phyloP scores from a whole-genome alignment of 2,888 invertebrate species.

The Watsonalla cultraria region DNA sequence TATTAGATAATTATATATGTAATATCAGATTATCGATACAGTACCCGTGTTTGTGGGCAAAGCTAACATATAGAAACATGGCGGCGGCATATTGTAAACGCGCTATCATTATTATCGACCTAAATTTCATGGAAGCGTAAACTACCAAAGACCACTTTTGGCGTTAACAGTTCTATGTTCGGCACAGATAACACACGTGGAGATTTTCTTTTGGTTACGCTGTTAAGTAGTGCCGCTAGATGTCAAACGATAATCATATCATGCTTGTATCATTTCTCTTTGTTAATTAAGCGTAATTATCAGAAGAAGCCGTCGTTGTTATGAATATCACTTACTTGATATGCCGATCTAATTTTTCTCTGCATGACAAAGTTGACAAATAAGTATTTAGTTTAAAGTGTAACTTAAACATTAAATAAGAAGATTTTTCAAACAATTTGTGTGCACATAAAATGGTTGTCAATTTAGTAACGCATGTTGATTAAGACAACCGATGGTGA shows the following conservation, averaged over 20 bases:
- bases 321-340: not conserved
- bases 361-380: too few relatives aligned
- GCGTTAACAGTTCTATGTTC: not conserved
- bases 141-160: not conserved
- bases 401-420: too few relatives aligned
- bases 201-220: not conserved
- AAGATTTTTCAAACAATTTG: too few relatives aligned
- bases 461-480: too few relatives aligned
- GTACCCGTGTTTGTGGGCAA: conserved; percentile 47
- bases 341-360: not conserved
- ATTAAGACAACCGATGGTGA: too few relatives aligned
- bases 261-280: not conserved
- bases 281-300: not conserved
- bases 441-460: too few relatives aligned
- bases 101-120: conserved; percentile 17
- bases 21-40: conserved; percentile 61
- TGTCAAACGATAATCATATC: not conserved
- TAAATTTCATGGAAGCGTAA: conserved; percentile 1
- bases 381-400: too few relatives aligned
- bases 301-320: not conserved
- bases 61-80: conserved; percentile 31
- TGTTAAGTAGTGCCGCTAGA: not conserved
- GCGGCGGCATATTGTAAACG: conserved; percentile 25
- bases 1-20: conserved; percentile 69
- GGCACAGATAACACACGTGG: not conserved